phyloP scores from a whole-genome alignment of 2,888 invertebrate species.

The Fragum sueziense region DNA sequence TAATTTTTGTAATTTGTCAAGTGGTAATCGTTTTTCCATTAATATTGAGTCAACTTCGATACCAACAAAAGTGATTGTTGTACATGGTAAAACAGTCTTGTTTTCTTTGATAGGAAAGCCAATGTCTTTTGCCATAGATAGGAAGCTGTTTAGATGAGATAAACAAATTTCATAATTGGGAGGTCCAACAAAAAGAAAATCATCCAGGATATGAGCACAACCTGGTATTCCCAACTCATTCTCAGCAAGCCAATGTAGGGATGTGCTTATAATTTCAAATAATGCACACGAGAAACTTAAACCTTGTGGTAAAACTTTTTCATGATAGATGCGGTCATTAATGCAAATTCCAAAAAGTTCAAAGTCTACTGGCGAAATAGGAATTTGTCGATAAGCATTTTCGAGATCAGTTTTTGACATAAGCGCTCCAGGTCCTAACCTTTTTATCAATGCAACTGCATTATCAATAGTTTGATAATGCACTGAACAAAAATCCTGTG shows the following conservation, averaged over 20 bases:
- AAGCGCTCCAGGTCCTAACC: conserved; percentile 1
- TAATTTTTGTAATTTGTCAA: conserved; percentile 25
- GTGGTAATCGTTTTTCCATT: conserved; percentile 42
- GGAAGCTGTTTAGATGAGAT: conserved; percentile 15
- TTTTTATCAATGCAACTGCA: conserved; percentile 15
- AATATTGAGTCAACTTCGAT: conserved; percentile 40
- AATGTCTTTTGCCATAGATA: not conserved
- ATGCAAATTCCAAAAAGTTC: conserved; percentile 41
- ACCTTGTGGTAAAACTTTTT: conserved; percentile 41
- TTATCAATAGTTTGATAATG: conserved; percentile 40
- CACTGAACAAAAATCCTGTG: conserved; percentile 14
- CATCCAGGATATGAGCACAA: conserved; percentile 46
- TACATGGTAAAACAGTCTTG: conserved; percentile 23
- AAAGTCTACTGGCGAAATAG: conserved; percentile 43
- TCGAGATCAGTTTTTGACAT: conserved; percentile 50
- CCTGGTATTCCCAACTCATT: not conserved
- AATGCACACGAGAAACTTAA: conserved; percentile 37
- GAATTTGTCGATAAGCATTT: conserved; percentile 41
- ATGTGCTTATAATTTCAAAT: conserved; percentile 46
- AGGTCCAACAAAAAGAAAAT: conserved; percentile 34
- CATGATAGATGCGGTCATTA: conserved; percentile 34
- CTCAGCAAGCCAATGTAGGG: conserved; percentile 32
- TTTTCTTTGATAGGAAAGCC: conserved; percentile 38
- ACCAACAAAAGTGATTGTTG: conserved; percentile 36
- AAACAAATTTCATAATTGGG: not conserved